A percentile compares a stretch with the other conserved stretches of the same genome.
Conservation (phyloP, 2,797 vertebrate genomes). For the Acanthurus tractus region DNA sequence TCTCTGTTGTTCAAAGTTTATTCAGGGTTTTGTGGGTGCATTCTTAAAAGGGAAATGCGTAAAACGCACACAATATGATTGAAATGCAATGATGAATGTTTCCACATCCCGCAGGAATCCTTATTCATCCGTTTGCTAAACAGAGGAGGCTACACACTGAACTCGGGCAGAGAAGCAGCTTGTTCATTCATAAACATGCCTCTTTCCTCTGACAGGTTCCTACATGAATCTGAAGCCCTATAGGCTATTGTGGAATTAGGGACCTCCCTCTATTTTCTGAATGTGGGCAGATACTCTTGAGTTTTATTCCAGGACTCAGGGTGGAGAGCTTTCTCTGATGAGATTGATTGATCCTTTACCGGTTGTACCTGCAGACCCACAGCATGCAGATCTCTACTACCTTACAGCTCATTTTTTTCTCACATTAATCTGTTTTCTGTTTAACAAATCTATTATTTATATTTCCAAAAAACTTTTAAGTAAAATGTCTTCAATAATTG, state of each 20-base stretch:
- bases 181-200: constrained; percentile 87
- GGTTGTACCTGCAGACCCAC: background rate
- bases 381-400: background rate
- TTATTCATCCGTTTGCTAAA: constrained; percentile 36
- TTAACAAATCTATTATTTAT: background rate
- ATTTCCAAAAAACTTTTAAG: background rate
- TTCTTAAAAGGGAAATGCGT: constrained; percentile 6
- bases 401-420: background rate
- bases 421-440: background rate
- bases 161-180: constrained; percentile 71
- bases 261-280: constrained; percentile 86
- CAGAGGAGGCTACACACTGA: constrained; percentile 59
- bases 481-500: background rate
- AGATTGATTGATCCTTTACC: constrained; percentile 45
- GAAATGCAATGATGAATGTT: constrained; percentile 29
- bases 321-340: constrained; percentile 52
- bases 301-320: constrained; percentile 70
- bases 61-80: constrained; percentile 20
- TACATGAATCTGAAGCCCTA: constrained; percentile 87
- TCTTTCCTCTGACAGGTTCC: constrained; percentile 85
- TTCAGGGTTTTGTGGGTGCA: constrained; percentile 1
- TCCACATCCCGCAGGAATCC: constrained; percentile 41
- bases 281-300: constrained; percentile 82
- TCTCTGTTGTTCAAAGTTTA: constrained; percentile 14
- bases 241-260: constrained; percentile 86